Percentiles rank a stretch among this genome's conserved stretches.
phyloP scores from a whole-genome alignment of 2,888 invertebrate genomes.

The Tyria jacobaeae region DNA sequence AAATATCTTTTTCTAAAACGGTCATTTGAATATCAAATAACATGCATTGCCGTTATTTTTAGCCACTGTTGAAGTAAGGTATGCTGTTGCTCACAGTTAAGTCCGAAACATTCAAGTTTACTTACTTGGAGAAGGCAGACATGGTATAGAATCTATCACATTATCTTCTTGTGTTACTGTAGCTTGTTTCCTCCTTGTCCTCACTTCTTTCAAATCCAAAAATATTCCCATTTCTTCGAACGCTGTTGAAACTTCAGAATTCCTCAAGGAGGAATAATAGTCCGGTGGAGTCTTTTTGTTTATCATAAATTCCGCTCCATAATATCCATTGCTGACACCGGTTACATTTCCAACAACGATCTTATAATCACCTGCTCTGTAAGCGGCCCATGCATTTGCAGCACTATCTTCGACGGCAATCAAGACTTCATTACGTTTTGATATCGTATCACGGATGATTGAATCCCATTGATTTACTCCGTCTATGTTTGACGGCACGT shows the following conservation, averaged over 20 bases:
- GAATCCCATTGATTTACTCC: constrained; percentile 90
- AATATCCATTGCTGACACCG: constrained; percentile 71
- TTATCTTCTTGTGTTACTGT: constrained; percentile 69
- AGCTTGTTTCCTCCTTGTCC: constrained; percentile 62
- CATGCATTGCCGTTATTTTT: too few species aligned
- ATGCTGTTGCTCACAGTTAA: not conserved
- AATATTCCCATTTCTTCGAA: constrained; percentile 68
- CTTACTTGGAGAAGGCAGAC: constrained; percentile 75
- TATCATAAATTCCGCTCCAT: constrained; percentile 68
- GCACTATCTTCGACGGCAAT: constrained; percentile 86
- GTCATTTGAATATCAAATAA: too few species aligned
- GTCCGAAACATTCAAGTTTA: constrained; percentile 18
- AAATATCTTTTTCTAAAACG: too few species aligned
- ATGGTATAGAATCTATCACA: constrained; percentile 66
- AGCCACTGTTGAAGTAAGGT: too few species aligned
- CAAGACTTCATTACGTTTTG: constrained; percentile 85
- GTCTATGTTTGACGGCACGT: constrained; percentile 80
- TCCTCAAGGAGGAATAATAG: constrained; percentile 65
- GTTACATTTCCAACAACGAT: constrained; percentile 86
- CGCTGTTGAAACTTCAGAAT: constrained; percentile 65
- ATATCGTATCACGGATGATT: constrained; percentile 78
- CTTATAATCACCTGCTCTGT: constrained; percentile 88
- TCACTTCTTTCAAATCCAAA: constrained; percentile 62
- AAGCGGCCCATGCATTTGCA: constrained; percentile 82
- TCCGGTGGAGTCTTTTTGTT: constrained; percentile 67